Evolutionary conservation across 2,888 invertebrate genomes (phyloP).

Genomic region (Ctenicera cuprea): DNA sequence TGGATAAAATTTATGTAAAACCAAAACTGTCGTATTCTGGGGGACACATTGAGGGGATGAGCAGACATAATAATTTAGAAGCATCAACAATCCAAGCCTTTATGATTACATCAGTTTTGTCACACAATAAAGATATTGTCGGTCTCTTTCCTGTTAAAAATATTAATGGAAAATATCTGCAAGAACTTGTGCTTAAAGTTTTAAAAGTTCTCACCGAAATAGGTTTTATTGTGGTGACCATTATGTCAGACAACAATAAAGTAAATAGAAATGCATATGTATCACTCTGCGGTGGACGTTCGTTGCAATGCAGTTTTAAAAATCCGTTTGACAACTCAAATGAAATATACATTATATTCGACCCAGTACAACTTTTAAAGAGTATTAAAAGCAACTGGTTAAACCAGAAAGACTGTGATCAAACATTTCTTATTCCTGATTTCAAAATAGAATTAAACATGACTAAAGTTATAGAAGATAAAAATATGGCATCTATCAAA

Average conservation of each 20-base stretch:
- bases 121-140: conserved; percentile 7
- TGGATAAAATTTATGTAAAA: conserved; percentile 8
- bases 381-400: too few relatives aligned
- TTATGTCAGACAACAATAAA: conserved; percentile 6
- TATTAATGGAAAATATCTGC: conserved; percentile 1
- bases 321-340: neutral
- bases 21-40: neutral
- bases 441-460: too few relatives aligned
- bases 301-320: neutral
- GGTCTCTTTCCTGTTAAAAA: conserved; percentile 2
- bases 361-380: too few relatives aligned
- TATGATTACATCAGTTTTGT: neutral
- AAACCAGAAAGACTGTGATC: too few relatives aligned
- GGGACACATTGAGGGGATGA: neutral
- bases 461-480: too few relatives aligned
- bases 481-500: too few relatives aligned
- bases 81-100: conserved; percentile 1
- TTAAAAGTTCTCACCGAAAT: neutral
- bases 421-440: too few relatives aligned
- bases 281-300: neutral
- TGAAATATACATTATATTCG: neutral
- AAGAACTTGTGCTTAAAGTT: neutral
- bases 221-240: conserved; percentile 5
- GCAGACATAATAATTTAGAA: neutral
- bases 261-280: neutral